phyloP scores from a whole-genome alignment of 1,140 invertebrate genomes.

The Drosophila nigrodunni region DNA sequence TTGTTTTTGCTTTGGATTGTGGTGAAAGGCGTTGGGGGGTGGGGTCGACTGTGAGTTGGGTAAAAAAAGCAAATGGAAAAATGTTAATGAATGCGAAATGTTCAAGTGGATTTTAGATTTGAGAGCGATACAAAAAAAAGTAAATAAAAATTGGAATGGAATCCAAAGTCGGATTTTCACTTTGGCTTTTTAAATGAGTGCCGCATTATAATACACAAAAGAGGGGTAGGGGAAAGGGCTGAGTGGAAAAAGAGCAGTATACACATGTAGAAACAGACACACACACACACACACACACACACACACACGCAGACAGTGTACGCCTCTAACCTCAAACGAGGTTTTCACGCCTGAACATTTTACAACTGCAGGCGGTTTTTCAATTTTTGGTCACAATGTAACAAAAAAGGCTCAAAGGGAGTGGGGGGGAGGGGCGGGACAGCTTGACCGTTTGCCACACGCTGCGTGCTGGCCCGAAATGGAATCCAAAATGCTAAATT shows the following conservation, averaged over 20 bases:
- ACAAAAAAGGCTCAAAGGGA: slow-evolving; percentile 52
- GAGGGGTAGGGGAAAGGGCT: too few relatives aligned
- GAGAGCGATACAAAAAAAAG: neutral
- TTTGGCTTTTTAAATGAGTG: slow-evolving; percentile 74
- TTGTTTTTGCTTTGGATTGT: slow-evolving; percentile 44
- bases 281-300: slow-evolving; percentile 14
- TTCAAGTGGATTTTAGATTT: slow-evolving; percentile 42
- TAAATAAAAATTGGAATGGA: slow-evolving; percentile 28
- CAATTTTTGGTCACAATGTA: slow-evolving; percentile 70
- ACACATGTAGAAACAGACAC: neutral
- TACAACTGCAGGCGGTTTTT: slow-evolving; percentile 82
- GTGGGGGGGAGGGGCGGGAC: neutral
- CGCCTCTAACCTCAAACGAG: slow-evolving; percentile 69
- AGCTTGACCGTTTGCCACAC: slow-evolving; percentile 49
- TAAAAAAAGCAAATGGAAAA: slow-evolving; percentile 61
- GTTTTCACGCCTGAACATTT: slow-evolving; percentile 82
- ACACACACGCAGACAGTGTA: slow-evolving; percentile 9
- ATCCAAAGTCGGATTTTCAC: slow-evolving; percentile 66
- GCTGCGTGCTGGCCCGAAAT: slow-evolving; percentile 69
- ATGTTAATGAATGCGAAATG: slow-evolving; percentile 73
- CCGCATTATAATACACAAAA: slow-evolving; percentile 37
- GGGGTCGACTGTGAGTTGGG: neutral
- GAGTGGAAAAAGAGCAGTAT: too few relatives aligned
- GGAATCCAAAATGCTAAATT: slow-evolving; percentile 70
- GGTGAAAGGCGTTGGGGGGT: slow-evolving; percentile 3